Evolutionary conservation across 2,888 invertebrate species (phyloP), one percentile per base, ranked within the genome.

Genomic region (Halictus quadricinctus): DNA sequence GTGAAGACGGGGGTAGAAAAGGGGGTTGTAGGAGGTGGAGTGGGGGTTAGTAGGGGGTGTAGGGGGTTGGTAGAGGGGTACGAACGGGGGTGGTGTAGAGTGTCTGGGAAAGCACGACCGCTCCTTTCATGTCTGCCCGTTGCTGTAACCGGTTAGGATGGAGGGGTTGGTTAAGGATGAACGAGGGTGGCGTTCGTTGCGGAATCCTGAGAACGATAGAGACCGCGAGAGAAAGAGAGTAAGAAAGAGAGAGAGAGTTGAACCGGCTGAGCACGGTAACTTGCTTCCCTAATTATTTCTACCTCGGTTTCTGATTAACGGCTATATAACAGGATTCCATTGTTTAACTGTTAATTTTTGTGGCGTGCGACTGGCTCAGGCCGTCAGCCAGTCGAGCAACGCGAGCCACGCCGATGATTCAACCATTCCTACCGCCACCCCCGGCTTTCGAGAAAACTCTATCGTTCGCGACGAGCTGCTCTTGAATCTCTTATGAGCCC

Each of bases 331-430:
- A 81, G 90, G 88, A 91, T 92, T 90, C 91, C 90, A 91, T 93
- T 93, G 92, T 93, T 93, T 91, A 92, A 93, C 91, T 89, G 91
- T 92, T 93, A 92, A 93, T 93, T 93, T 92, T 93, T 92, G 90
- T 90, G 89, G 90, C 88, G 87, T 85, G 89, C 88, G 88, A 88
- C 89, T 88, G 88, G 29, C 85, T 87, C 84, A 77, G 83, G 86
- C 83, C 64, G 86, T 82, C 87, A 82, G 80, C 79, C 84, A 82
- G 84, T 81, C 85, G 85, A 43, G 85, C 89, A 89, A 92, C 91
- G 92, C 91, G 88, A 90, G 80, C 83, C 79, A 25, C 46, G 69
- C 74, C 79, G 80, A 54, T 80, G 74, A 82, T 83, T 79, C 75
- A 50, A 21, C 43, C 41, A 25, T 43, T 43, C n/a, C 73, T n/a